Percentiles rank a stretch among this genome's conserved stretches.
These are phyloP conservation scores for Pterois miles DNA, from an alignment of 2,797 vertebrate genomes.

Conservation along the genomic window DNA sequence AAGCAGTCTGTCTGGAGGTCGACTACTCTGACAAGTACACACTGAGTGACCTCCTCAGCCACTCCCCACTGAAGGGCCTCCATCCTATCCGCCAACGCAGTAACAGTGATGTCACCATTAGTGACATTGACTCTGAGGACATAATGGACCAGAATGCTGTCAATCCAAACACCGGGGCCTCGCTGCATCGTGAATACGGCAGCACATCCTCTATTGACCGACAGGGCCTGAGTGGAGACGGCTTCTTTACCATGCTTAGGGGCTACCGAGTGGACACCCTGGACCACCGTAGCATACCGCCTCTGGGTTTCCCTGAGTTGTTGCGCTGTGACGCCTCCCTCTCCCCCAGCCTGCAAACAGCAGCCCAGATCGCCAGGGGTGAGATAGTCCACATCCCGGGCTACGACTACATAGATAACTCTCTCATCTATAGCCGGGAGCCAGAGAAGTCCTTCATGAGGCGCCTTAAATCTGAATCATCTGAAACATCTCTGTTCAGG, in stretches of 20 bases:
- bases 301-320: conserved; percentile 89
- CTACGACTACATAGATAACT: conserved; percentile 90
- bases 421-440: conserved; percentile 86
- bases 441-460: conserved; percentile 92
- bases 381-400: conserved; percentile 92
- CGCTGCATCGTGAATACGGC: conserved; percentile 95
- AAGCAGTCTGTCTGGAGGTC: conserved; percentile 83
- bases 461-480: conserved; percentile 89
- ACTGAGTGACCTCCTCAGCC: conserved; percentile 88
- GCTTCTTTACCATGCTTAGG: conserved; percentile 92
- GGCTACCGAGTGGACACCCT: conserved; percentile 89
- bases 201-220: conserved; percentile 98
- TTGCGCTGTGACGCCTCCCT: conserved; percentile 87
- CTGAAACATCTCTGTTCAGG: conserved; percentile 92
- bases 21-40: conserved; percentile 89
- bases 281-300: conserved; percentile 86
- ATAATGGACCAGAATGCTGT: conserved; percentile 92
- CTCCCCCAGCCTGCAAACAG: conserved; percentile 94
- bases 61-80: conserved; percentile 90
- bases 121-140: conserved; percentile 95
- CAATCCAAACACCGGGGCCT: conserved; percentile 96
- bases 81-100: conserved; percentile 95
- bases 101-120: conserved; percentile 98
- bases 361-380: conserved; percentile 92
- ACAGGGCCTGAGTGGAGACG: conserved; percentile 91